Evolutionary conservation across 2,797 vertebrate species (phyloP).

Genomic region (Platalea minor): DNA sequence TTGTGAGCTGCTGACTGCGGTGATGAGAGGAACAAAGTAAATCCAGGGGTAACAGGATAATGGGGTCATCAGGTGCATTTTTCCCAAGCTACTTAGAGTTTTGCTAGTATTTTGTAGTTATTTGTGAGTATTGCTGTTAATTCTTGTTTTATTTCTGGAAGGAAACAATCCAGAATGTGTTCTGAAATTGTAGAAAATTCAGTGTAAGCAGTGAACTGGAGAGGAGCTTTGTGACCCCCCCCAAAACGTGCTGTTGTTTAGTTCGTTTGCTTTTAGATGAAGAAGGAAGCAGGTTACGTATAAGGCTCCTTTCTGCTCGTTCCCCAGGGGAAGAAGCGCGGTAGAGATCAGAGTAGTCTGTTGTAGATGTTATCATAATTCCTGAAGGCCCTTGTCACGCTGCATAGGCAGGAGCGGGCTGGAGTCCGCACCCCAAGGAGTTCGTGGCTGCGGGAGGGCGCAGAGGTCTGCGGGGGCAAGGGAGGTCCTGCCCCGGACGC

Average conservation of each 20-base stretch:
- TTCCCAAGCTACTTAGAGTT: not conserved
- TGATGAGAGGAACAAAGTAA: not conserved
- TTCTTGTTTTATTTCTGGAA: not conserved
- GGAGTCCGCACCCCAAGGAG: not conserved
- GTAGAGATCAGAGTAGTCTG: not conserved
- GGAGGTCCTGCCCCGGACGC: not conserved
- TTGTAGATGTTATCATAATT: not conserved
- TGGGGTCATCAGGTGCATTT: not conserved
- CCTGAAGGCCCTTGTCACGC: not conserved
- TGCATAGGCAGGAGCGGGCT: not conserved
- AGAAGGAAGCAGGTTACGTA: not conserved
- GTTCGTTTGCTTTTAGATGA: not conserved
- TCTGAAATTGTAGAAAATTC: not conserved
- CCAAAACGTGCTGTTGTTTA: not conserved
- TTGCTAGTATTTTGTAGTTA: not conserved
- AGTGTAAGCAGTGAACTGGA: not conserved
- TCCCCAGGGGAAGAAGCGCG: not conserved
- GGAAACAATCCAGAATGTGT: not conserved
- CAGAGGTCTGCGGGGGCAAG: not conserved
- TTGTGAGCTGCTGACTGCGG: not conserved
- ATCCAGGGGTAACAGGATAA: not conserved
- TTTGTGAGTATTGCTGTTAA: not conserved
- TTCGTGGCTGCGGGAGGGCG: not conserved
- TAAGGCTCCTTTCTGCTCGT: not conserved
- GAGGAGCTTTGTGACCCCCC: not conserved